A percentile compares a stretch with the other conserved stretches of the same genome.
Conservation (phyloP, 1,140 invertebrate species). For the Glossosoma conforme region DNA sequence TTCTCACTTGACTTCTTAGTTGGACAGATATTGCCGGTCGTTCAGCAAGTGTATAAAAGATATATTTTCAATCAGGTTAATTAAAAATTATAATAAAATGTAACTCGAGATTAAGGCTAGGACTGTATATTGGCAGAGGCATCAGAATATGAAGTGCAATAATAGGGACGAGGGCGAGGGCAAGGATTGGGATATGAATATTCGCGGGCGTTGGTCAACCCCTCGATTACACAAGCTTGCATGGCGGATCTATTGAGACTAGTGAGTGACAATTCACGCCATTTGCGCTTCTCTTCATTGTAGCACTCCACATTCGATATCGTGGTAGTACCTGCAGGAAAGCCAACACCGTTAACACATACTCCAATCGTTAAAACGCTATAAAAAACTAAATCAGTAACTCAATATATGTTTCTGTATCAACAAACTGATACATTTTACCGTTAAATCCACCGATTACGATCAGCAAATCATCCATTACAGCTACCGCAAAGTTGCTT, state of each 20-base stretch:
- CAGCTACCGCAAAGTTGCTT: constrained; percentile 78
- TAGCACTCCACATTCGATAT: constrained; percentile 89
- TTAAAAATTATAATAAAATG: too few relatives aligned
- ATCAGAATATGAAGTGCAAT: too few relatives aligned
- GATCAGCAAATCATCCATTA: constrained; percentile 75
- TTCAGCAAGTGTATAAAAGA: too few relatives aligned
- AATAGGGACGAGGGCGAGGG: too few relatives aligned
- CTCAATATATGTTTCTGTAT: not conserved
- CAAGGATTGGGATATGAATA: too few relatives aligned
- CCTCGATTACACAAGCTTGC: constrained; percentile 77
- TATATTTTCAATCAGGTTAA: too few relatives aligned
- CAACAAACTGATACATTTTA: not conserved
- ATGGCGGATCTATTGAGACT: constrained; percentile 81
- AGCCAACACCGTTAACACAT: not conserved
- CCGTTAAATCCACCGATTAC: constrained; percentile 81
- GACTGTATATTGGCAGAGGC: too few relatives aligned
- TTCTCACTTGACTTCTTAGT: too few relatives aligned
- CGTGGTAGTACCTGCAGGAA: constrained; percentile 54
- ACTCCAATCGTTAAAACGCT: too few relatives aligned
- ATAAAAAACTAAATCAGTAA: too few relatives aligned
- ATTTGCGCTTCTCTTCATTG: constrained; percentile 42
- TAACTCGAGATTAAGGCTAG: too few relatives aligned
- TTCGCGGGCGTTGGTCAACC: constrained; percentile 40
- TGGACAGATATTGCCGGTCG: too few relatives aligned
- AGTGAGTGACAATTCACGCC: constrained; percentile 52